Base-by-base conservation (phyloP, 2,113 vertebrate genomes). In the Syrmaticus mikado region DNA sequence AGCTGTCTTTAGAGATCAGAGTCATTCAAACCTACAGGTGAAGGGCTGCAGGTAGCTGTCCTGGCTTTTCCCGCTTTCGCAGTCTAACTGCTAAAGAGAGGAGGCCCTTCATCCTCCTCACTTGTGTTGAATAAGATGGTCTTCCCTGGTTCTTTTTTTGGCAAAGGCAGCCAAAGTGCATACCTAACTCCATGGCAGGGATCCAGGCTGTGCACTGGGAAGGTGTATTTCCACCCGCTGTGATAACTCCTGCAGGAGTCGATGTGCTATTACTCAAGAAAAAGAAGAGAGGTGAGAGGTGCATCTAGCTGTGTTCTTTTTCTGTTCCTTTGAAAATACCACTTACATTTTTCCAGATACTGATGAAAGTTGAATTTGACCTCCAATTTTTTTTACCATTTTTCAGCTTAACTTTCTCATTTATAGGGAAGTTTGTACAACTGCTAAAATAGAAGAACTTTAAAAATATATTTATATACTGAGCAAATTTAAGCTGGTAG, bases 1-100 rank as follows among this genome's bases (percentile, higher is more conserved):
- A 76, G 41, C 45, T 60, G 27, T 7, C 38, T 0, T 0, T 50
- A 36, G 32, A 50, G 24, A 43, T 30, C 34, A 0, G 5, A 43
- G 15, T 48, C 11, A 73, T 45, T 62, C 60, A 67, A 18, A 43
- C 32, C 32, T 55, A 28, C 11, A 79, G 45, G 34, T 27, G 43
- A 65, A 22, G 13, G 22, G 16, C 19, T 36, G 16, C 38, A 40
- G 28, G 41, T 53, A 88, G 32, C 52, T 81, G 24, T 9, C 14
- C 20, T 0, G 1, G 16, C 67, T 82, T 90, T 11, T 45, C 5
- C 18, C 2, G 4, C 12, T 65, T 55, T 41, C 5, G 4, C 32
- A 68, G n/a, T 16, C 38, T 45, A 55, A 79, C 13, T 34, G 4
- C 41, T 85, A 13, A 58, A 53, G 30, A 58, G 30, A 28, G 8